phyloP scores from a whole-genome alignment of 2,113 vertebrate genomes.

The Empidonax alnorum region DNA sequence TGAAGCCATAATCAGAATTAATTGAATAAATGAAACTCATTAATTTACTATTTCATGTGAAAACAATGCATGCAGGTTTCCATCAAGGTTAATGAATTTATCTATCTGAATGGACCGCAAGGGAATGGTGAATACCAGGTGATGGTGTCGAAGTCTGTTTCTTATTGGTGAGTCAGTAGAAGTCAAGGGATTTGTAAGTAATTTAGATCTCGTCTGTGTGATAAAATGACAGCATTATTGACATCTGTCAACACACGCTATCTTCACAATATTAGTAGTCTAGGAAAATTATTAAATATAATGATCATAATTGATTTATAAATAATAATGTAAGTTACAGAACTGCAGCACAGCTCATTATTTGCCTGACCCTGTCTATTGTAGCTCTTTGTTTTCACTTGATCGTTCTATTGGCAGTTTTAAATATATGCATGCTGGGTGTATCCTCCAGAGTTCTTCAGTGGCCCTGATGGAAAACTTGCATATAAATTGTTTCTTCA shows the following conservation, averaged over 20 bases:
- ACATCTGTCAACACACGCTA: not conserved
- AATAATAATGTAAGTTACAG: not conserved
- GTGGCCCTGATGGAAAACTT: not conserved
- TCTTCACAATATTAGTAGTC: not conserved
- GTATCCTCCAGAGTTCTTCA: not conserved
- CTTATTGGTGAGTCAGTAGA: not conserved
- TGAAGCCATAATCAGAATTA: slow-evolving; percentile 25
- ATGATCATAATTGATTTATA: not conserved
- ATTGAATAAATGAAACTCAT: slow-evolving; percentile 21
- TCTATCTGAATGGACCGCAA: not conserved
- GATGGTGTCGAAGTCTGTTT: not conserved
- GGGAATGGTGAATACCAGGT: not conserved
- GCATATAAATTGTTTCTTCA: not conserved
- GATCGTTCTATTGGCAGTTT: not conserved
- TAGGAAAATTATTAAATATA: not conserved
- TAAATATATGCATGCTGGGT: not conserved
- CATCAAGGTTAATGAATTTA: slow-evolving; percentile 51
- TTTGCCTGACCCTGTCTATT: not conserved
- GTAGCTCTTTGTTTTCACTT: not conserved
- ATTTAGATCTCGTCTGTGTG: slow-evolving; percentile 23
- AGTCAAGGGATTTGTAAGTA: slow-evolving; percentile 41
- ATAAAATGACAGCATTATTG: not conserved
- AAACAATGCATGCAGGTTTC: not conserved
- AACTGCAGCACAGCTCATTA: not conserved
- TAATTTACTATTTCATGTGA: slow-evolving; percentile 28